Base-by-base conservation (phyloP, 1,140 invertebrate species). In the Notospermus geniculatus region DNA sequence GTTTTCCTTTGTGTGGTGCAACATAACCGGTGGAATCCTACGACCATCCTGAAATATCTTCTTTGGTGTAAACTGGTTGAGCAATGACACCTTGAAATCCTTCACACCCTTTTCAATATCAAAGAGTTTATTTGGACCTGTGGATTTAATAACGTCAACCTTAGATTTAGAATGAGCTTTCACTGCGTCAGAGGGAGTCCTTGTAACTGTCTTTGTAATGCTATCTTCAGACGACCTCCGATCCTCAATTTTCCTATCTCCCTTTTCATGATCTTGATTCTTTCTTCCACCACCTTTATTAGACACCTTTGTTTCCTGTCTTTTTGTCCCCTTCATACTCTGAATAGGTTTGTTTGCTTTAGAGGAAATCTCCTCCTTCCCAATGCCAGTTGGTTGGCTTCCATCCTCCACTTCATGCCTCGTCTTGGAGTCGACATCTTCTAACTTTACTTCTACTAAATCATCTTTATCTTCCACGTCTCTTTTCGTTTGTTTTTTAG, bases 1-100 rank as follows among this genome's bases (percentile, higher is more conserved):
- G 57, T 70, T 77, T 58, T 64, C 62, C 62, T 79, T 75, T 32
- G 76, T 72, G 17, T 69, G 69, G 1, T 77, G 53, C 15, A 79
- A 61, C 56, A 76, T 73, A 19, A 75, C 59, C 27, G 75, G 73
- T 1, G 74, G 71, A 39, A 77, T 70, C 27, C 75, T 63, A 57
- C 72, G 59, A 19, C 72, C 75, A 55, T 72, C 77, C 32, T 60
- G 62, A 63, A 76, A 79, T 54, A 73, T 75, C 57, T 77, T 79
- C 57, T 75, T 78, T 15, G 70, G 69, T 5, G 68, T 67, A 32
- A 74, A 57, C n/a, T 59, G 64, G 29, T 66, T 75, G 45, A 64
- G 68, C 29, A 64, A 69, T 15, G 65, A 71, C 17, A 71, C 54
- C 58, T 72, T 73, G 60, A 78, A 78, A 22, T 74, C 68, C 41